A percentile compares a stretch with the other conserved stretches of the same genome.
These are phyloP conservation scores for Delphinus delphis DNA, from an alignment of 2,113 vertebrate species.

Conservation along the genomic window DNA sequence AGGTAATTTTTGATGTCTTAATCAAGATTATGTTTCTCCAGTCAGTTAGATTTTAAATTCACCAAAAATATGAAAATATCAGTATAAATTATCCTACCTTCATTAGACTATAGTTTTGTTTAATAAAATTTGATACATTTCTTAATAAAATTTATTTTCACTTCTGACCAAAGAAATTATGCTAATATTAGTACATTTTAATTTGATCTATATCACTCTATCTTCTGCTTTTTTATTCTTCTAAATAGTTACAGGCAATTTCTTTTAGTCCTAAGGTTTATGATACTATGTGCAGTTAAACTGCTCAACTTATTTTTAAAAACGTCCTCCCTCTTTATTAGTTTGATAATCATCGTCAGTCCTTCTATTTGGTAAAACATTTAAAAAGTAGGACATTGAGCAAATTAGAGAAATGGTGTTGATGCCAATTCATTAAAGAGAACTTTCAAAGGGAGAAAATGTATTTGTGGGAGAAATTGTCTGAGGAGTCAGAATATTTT, in stretches of 20 bases:
- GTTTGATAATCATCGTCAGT: background rate
- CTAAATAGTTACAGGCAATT: background rate
- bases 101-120: background rate
- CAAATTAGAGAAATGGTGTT: background rate
- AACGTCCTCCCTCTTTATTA: background rate
- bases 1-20: background rate
- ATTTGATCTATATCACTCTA: background rate
- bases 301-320: background rate
- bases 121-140: background rate
- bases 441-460: background rate
- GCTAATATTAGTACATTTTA: background rate
- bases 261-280: background rate
- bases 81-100: background rate
- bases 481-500: background rate
- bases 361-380: background rate
- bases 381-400: background rate
- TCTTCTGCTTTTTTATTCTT: background rate
- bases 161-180: background rate
- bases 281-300: background rate
- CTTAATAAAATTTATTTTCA: constrained; percentile 4
- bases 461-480: background rate
- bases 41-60: background rate
- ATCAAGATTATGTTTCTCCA: background rate
- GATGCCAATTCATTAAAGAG: background rate
- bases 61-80: background rate